Evolutionary conservation across 1,140 invertebrate genomes (phyloP).

Genomic region (Nasonia vitripennis): DNA sequence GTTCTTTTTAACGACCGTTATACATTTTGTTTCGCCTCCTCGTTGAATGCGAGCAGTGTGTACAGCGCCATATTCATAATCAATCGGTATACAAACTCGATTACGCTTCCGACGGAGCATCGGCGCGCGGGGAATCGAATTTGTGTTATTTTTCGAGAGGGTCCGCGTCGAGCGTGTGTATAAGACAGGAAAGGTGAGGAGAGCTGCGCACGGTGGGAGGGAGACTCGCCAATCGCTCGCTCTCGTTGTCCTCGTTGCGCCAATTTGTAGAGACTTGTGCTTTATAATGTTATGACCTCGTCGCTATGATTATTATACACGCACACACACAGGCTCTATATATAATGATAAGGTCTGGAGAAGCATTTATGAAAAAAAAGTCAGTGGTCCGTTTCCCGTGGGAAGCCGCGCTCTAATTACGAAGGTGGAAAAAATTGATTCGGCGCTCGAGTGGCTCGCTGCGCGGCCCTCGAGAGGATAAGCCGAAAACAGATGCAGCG

Average conservation of each 20-base stretch:
- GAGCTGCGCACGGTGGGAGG: slow-evolving; percentile 22
- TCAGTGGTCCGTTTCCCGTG: neutral
- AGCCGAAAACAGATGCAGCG: neutral
- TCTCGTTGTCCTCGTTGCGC: slow-evolving; percentile 70
- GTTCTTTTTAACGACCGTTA: neutral
- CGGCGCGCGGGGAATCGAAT: neutral
- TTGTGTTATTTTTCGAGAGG: slow-evolving; percentile 26
- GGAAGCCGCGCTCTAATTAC: neutral
- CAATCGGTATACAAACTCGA: neutral
- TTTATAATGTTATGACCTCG: slow-evolving; percentile 52
- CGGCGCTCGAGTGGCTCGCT: neutral
- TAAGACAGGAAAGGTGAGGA: slow-evolving; percentile 42
- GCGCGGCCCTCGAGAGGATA: neutral
- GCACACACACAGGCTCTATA: neutral
- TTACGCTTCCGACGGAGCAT: neutral
- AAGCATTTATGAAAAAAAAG: neutral
- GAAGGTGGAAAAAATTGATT: neutral
- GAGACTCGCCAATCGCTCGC: slow-evolving; percentile 67
- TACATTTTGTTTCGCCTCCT: neutral
- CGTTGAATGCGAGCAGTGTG: too few species aligned
- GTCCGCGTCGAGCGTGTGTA: neutral
- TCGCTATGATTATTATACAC: slow-evolving; percentile 20
- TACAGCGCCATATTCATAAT: too few species aligned
- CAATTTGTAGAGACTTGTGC: slow-evolving; percentile 65
- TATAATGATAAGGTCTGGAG: neutral